These are phyloP conservation scores for Galendromus occidentalis DNA, from an alignment of 1,140 invertebrate genomes.

Conservation along the genomic window DNA sequence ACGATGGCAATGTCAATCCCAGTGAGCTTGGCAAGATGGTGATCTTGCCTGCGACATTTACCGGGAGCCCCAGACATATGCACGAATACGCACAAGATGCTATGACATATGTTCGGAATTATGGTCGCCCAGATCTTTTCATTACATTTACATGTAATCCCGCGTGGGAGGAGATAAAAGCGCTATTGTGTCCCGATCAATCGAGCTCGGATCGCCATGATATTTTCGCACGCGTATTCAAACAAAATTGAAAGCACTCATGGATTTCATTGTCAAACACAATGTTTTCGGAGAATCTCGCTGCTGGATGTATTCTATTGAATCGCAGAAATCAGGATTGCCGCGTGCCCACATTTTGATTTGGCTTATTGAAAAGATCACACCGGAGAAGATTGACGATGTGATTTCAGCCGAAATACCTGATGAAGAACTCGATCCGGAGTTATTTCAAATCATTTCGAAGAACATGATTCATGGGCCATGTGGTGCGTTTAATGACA, in stretches of 20 bases:
- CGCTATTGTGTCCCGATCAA: conserved; percentile 22
- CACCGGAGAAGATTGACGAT: conserved; percentile 6
- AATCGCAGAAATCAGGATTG: conserved; percentile 35
- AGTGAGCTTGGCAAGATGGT: conserved; percentile 15
- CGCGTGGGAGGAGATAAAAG: conserved; percentile 27
- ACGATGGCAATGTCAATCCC: conserved; percentile 13
- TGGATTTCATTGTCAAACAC: neutral
- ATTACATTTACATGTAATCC: conserved; percentile 35
- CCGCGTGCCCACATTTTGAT: conserved; percentile 31
- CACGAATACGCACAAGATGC: conserved; percentile 30
- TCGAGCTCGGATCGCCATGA: neutral
- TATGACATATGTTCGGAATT: conserved; percentile 32
- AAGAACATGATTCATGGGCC: conserved; percentile 18
- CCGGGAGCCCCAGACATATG: conserved; percentile 27
- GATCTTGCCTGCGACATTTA: conserved; percentile 22
- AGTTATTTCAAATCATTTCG: conserved; percentile 1
- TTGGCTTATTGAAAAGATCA: neutral
- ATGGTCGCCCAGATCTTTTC: conserved; percentile 30
- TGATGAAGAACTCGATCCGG: conserved; percentile 53
- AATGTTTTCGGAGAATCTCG: conserved; percentile 23
- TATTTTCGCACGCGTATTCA: neutral
- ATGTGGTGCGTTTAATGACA: conserved; percentile 16
- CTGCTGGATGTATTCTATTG: conserved; percentile 28
- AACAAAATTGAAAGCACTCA: too few relatives aligned
- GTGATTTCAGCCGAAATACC: conserved; percentile 36